Evolutionary conservation across 2,888 invertebrate genomes (phyloP).

Genomic region (Cosmia pyralina): DNA sequence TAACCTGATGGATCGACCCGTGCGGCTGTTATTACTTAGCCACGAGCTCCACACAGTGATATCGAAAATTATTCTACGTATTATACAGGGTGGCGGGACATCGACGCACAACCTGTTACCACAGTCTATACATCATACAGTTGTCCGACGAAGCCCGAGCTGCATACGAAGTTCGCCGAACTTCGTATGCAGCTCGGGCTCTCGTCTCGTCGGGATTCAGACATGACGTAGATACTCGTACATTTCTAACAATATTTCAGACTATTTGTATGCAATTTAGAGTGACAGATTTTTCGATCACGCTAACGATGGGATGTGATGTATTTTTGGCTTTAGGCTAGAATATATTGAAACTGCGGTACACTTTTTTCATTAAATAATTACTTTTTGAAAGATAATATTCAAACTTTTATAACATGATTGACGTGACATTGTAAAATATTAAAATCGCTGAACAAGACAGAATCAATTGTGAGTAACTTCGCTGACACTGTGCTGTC

Average conservation of each 20-base stretch:
- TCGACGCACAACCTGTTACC: not conserved
- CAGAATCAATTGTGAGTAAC: constrained; percentile 37
- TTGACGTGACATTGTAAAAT: constrained; percentile 34
- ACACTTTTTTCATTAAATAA: not conserved
- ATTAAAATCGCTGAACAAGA: constrained; percentile 12
- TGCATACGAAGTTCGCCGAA: too few species aligned
- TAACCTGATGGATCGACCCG: too few species aligned
- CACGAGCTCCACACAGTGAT: too few species aligned
- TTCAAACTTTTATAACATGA: constrained; percentile 31
- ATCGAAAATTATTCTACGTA: constrained; percentile 3
- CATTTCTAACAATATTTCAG: constrained; percentile 26
- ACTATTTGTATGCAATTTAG: constrained; percentile 35
- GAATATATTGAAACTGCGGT: not conserved
- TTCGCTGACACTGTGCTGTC: constrained; percentile 25
- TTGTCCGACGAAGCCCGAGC: too few species aligned
- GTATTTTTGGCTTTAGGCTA: constrained; percentile 4
- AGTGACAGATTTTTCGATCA: constrained; percentile 22
- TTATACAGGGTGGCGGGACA: not conserved
- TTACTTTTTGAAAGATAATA: constrained; percentile 12
- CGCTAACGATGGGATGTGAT: constrained; percentile 15
- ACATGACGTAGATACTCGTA: not conserved
- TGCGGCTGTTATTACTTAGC: too few species aligned
- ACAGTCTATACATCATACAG: too few species aligned
- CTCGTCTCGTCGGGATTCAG: too few species aligned
- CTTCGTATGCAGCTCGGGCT: too few species aligned